These are phyloP conservation scores for Zelleria hepariella DNA, from an alignment of 2,888 invertebrate species.

Conservation along the genomic window DNA sequence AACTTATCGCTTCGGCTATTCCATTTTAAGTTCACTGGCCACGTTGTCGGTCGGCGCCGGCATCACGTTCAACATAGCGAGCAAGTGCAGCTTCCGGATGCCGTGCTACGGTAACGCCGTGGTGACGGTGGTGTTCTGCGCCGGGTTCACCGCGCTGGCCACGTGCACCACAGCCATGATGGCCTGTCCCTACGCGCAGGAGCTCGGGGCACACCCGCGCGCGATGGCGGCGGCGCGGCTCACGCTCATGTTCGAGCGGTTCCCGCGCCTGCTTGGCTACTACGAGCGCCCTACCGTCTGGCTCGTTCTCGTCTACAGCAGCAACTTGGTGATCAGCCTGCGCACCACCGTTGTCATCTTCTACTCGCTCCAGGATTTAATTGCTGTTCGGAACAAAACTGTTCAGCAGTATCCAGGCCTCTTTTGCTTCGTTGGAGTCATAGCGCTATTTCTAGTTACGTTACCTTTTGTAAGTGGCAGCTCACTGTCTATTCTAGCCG, in stretches of 20 bases:
- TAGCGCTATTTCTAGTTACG: conserved; percentile 31
- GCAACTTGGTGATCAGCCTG: conserved; percentile 28
- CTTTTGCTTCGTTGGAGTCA: conserved; percentile 21
- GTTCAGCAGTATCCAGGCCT: conserved; percentile 35
- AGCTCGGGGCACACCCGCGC: conserved; percentile 23
- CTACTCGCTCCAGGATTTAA: conserved; percentile 31
- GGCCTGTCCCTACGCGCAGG: conserved; percentile 44
- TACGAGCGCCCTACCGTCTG: conserved; percentile 34
- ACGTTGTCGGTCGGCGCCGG: conserved; percentile 43
- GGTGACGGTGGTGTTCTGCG: conserved; percentile 27
- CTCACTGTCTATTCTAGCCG: no score
- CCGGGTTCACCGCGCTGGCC: conserved; percentile 25
- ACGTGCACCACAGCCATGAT: conserved; percentile 37
- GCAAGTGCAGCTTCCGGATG: conserved; percentile 37
- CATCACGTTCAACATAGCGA: conserved; percentile 33
- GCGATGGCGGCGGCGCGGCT: conserved; percentile 23
- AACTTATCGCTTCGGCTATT: no score
- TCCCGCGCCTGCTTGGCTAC: conserved; percentile 37
- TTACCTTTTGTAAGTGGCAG: conserved; percentile 41
- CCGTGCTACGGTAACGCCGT: conserved; percentile 48
- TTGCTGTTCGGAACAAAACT: conserved; percentile 21
- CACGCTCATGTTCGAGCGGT: conserved; percentile 38
- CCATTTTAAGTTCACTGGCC: no score
- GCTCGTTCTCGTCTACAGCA: conserved; percentile 33
- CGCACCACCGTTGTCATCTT: conserved; percentile 28